Base-by-base conservation (phyloP, 2,888 invertebrate species). In the Ischnus inquisitorius region DNA sequence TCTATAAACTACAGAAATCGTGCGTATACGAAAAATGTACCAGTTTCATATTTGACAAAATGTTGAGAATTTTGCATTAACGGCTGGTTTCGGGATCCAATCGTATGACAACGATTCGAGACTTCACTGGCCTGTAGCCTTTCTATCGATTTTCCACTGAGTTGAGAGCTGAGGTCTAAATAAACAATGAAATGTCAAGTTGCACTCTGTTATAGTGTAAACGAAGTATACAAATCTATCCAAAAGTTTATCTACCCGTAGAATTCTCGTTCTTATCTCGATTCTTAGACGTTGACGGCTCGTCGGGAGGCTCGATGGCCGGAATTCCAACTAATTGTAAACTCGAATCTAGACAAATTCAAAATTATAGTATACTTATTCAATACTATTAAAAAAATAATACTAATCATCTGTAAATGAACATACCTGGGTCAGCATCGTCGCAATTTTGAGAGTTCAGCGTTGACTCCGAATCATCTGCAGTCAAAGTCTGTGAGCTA, bases 361-460 rank as follows among this genome's bases (percentile, higher is more conserved):
- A 43, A 43, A 43, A 43, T 43, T 43, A 12, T 43, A 6, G 43
- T 43, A 12, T 43, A 43, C 43, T 12, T 43, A 43, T 43, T 43
- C 43, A 43, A 43, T 43, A 43, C 43, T 43, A 43, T 43, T 43
- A 6, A 43, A 6, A 6, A 43, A 43, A 43, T 43, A 43, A 43
- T 43, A 43, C 6, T 43, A 43, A 43, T 43, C 43, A 43, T 43
- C 43, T 43, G 12, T 43, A 51, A 51, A 51, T 16, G 16, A 51
- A 51, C 51, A 51, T 51, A 51, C 51, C 51, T n/a, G 51, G 51
- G 19, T 51, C 19, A 51, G n/a, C 51, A 19, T 51, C 19, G 51
- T 51, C 51, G 51, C 51, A 4, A 51, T 51, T 51, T 19, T 16
- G 51, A 51, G 51, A 16, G 19, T 51, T 51, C 6, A 16, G n/a